phyloP scores from a whole-genome alignment of 30 jellyfish, hydroid and myxozoan species.

The Hydra vulgaris region DNA sequence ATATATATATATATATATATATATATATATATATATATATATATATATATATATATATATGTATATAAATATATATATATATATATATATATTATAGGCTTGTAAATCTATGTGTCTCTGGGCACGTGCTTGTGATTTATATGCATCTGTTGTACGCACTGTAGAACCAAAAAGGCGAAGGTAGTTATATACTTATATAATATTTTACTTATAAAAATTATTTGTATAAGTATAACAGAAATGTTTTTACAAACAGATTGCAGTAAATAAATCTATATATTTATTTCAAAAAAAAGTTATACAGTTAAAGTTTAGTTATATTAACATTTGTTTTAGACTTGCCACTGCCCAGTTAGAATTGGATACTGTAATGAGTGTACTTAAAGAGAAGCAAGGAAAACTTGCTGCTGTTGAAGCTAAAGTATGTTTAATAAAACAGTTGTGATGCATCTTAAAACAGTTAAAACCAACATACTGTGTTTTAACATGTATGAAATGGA shows the following conservation, averaged over 20 bases:
- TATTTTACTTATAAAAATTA: neutral
- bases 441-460: neutral
- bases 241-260: too few species aligned
- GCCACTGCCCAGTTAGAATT: slow-evolving; percentile 78
- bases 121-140: slow-evolving; percentile 85
- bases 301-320: neutral
- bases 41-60: too few species aligned
- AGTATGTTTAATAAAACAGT: slow-evolving; percentile 15
- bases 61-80: too few species aligned
- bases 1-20: too few species aligned
- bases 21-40: too few species aligned
- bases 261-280: too few species aligned
- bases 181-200: slow-evolving; percentile 7
- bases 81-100: too few species aligned
- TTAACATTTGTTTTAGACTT: slow-evolving; percentile 18
- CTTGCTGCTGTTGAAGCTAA: slow-evolving; percentile 82
- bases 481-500: too few species aligned
- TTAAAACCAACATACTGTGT: too few species aligned
- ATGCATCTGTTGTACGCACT: slow-evolving; percentile 53
- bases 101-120: slow-evolving; percentile 90
- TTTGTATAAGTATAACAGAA: too few species aligned
- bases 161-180: slow-evolving; percentile 82
- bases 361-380: slow-evolving; percentile 62
- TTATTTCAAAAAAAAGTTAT: too few species aligned
- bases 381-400: slow-evolving; percentile 72